Conservation (phyloP, 2,113 vertebrate species). For the Bombycilla garrulus region DNA sequence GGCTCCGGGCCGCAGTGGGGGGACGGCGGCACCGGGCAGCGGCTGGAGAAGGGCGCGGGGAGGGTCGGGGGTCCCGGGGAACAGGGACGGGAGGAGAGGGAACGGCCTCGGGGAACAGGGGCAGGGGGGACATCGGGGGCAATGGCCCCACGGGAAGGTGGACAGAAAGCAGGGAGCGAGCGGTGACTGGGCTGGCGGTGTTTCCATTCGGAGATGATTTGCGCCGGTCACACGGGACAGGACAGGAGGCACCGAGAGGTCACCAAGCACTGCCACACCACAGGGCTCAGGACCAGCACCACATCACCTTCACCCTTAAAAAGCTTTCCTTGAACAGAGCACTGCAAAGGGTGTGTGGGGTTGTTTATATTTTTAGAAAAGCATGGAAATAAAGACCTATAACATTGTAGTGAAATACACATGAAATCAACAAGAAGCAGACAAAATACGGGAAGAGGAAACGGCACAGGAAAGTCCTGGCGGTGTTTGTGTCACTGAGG, state of each 20-base stretch:
- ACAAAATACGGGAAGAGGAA: accelerated
- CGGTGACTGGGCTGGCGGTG: accelerated
- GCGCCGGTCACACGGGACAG: accelerated
- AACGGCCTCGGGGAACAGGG: not conserved
- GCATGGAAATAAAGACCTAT: accelerated
- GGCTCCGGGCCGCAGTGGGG: too few species aligned
- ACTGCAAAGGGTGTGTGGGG: accelerated
- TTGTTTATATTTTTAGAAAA: too few species aligned
- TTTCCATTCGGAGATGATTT: not conserved
- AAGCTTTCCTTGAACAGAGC: accelerated
- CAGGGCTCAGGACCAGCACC: accelerated
- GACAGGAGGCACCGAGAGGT: not conserved
- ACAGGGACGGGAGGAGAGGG: not conserved
- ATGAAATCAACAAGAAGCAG: not conserved
- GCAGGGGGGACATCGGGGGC: accelerated
- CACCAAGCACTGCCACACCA: accelerated
- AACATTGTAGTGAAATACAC: accelerated
- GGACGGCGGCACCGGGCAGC: too few species aligned
- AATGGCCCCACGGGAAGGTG: not conserved
- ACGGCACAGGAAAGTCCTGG: accelerated
- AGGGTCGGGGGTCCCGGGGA: too few species aligned
- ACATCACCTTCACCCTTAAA: accelerated
- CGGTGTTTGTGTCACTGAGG: accelerated
- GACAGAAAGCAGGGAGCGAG: accelerated
- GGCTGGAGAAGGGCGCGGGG: too few species aligned